phyloP scores from a whole-genome alignment of 2,888 invertebrate species.

The Stenoptilia bipunctidactyla region DNA sequence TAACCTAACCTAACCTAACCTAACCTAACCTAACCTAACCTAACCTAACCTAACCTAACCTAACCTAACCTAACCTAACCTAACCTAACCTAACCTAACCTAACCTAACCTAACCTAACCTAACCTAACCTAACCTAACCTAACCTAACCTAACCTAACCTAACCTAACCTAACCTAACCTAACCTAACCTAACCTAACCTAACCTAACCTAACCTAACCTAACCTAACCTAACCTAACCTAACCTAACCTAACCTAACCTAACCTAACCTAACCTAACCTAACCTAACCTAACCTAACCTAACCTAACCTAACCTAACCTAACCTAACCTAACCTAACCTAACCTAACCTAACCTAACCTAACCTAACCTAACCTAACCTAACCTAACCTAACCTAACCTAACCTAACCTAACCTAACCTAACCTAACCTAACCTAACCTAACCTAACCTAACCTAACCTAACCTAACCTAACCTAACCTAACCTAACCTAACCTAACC shows the following conservation, averaged over 20 bases:
- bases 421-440: constrained; percentile 17
- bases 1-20: constrained; percentile 15
- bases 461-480: constrained; percentile 14
- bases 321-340: constrained; percentile 11
- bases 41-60: constrained; percentile 4
- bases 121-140: constrained; percentile 7
- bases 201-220: constrained; percentile 8
- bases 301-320: constrained; percentile 8
- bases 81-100: constrained; percentile 17
- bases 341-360: constrained; percentile 14
- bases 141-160: constrained; percentile 7
- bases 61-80: constrained; percentile 11
- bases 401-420: constrained; percentile 10
- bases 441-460: constrained; percentile 11
- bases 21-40: constrained; percentile 13
- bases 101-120: constrained; percentile 7
- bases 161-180: constrained; percentile 8
- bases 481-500: constrained; percentile 14
- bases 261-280: constrained; percentile 9
- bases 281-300: constrained; percentile 7
- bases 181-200: constrained; percentile 13
- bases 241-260: constrained; percentile 13
- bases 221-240: constrained; percentile 9
- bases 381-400: constrained; percentile 14
- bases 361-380: constrained; percentile 14